Evolutionary conservation across 2,888 invertebrate species (phyloP).

Genomic region (Bellardia pandia): DNA sequence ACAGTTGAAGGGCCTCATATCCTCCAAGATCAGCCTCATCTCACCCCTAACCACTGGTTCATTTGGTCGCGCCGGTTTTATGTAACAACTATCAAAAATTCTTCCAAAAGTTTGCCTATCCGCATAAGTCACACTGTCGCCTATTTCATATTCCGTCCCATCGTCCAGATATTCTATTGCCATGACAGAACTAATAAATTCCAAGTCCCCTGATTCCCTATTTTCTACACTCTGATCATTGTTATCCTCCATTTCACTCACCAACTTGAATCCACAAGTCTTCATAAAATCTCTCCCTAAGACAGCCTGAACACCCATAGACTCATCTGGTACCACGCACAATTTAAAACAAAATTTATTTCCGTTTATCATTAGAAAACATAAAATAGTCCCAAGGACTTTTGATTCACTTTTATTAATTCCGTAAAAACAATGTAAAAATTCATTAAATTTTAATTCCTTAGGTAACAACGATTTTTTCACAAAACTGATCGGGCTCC

Average conservation of each 20-base stretch:
- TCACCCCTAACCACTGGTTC: constrained; percentile 24
- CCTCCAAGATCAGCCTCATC: constrained; percentile 11
- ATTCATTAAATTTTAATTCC: background rate
- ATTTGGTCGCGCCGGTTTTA: background rate
- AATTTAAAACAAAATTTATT: background rate
- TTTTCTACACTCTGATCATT: background rate
- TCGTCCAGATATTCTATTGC: background rate
- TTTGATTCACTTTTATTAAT: constrained; percentile 14
- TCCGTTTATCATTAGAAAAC: background rate
- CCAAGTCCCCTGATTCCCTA: background rate
- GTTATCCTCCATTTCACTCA: background rate
- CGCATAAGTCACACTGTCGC: background rate
- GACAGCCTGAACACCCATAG: background rate
- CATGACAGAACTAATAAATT: background rate
- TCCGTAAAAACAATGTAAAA: background rate
- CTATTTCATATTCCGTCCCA: background rate
- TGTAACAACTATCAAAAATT: constrained; percentile 7
- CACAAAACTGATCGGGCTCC: constrained; percentile 25
- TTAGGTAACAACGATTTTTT: background rate
- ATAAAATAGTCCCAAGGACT: constrained; percentile 9
- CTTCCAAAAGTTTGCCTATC: too few species aligned
- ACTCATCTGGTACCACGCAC: constrained; percentile 1
- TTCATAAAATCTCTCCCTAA: background rate
- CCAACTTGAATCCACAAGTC: background rate
- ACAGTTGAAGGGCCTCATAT: constrained; percentile 33